Evolutionary conservation across 2,113 vertebrate species (phyloP).

Genomic region (Halichoeres trimaculatus): DNA sequence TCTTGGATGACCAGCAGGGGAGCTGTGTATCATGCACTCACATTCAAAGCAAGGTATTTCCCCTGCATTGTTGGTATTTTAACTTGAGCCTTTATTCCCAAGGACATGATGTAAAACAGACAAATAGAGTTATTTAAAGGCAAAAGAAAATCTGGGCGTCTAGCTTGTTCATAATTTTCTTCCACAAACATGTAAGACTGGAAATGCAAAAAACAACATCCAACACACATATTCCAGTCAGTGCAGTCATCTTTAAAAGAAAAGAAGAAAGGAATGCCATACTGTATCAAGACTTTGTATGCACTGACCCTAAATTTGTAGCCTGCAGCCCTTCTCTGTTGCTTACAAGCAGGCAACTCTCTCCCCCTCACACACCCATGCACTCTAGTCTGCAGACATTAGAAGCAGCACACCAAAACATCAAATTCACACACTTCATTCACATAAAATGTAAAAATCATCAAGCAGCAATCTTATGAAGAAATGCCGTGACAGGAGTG

Average conservation of each 20-base stretch:
- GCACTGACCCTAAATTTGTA: slow-evolving; percentile 68
- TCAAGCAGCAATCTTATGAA: slow-evolving; percentile 36
- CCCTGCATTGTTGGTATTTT: neutral
- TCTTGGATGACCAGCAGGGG: slow-evolving; percentile 58
- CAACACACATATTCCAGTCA: slow-evolving; percentile 13
- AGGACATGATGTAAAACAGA: slow-evolving; percentile 1
- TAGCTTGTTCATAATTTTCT: slow-evolving; percentile 31
- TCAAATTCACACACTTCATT: slow-evolving; percentile 46
- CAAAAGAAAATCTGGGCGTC: slow-evolving; percentile 31
- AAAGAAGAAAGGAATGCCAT: slow-evolving; percentile 29
- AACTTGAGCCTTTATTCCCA: slow-evolving; percentile 10
- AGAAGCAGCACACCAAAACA: slow-evolving; percentile 25
- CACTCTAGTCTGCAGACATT: slow-evolving; percentile 24
- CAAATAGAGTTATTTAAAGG: slow-evolving; percentile 9
- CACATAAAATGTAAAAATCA: slow-evolving; percentile 28
- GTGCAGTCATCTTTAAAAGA: slow-evolving; percentile 18
- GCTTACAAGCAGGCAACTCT: slow-evolving; percentile 35
- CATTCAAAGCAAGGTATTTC: slow-evolving; percentile 19
- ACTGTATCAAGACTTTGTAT: slow-evolving; percentile 53
- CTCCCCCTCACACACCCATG: slow-evolving; percentile 13
- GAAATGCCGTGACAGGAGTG: slow-evolving; percentile 36
- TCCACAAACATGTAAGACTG: slow-evolving; percentile 17
- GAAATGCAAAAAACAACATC: neutral
- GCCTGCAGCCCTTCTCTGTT: slow-evolving; percentile 59
- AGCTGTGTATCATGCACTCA: slow-evolving; percentile 36